These are phyloP conservation scores for Tychaedon coryphoeus DNA, from an alignment of 2,113 vertebrate species.

Conservation along the genomic window DNA sequence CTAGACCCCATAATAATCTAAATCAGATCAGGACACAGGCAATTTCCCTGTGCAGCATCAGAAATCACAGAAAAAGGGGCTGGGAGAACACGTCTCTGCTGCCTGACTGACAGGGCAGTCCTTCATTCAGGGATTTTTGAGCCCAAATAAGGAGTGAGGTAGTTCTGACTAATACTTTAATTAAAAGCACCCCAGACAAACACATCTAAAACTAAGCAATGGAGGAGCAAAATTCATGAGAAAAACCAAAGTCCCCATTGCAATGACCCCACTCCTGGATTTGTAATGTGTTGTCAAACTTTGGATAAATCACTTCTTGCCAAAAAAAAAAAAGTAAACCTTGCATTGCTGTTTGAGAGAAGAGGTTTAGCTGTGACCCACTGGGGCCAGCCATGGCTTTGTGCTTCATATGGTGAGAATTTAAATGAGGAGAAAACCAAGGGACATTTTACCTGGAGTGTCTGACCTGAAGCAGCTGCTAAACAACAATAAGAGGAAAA, in stretches of 20 bases:
- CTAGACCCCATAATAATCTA: neutral
- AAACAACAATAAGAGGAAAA: neutral
- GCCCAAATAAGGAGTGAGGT: neutral
- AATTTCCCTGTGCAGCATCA: neutral
- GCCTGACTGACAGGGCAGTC: rapidly evolving
- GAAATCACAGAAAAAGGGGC: neutral
- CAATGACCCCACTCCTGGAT: neutral
- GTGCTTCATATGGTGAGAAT: neutral
- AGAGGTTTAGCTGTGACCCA: neutral
- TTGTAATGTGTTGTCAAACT: neutral
- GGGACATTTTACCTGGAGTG: neutral
- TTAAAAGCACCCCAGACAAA: neutral
- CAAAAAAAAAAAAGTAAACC: neutral
- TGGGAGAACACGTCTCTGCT: neutral
- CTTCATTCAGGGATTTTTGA: neutral
- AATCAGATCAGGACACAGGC: neutral
- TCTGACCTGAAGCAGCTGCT: neutral
- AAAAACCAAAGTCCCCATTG: neutral
- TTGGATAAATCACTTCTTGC: neutral
- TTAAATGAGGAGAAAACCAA: neutral
- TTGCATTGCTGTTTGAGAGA: neutral
- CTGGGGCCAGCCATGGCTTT: neutral
- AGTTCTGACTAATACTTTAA: neutral
- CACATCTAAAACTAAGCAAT: neutral
- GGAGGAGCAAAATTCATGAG: neutral